Evolutionary conservation across 2,797 vertebrate species (phyloP), one percentile per base, ranked within the genome.

Genomic region (Thalassophryne amazonica): DNA sequence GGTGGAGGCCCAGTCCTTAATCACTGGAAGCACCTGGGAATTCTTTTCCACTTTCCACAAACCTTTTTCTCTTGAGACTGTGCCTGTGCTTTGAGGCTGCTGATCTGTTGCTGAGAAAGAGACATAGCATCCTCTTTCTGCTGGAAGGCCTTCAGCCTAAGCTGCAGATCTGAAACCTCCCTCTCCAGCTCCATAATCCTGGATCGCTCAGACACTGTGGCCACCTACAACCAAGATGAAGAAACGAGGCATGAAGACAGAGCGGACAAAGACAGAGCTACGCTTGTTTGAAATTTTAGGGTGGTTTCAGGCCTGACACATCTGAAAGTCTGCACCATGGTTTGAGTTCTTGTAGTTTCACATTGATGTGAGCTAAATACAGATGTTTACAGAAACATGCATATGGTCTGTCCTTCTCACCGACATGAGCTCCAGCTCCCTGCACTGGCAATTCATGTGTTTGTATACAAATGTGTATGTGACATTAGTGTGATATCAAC

Each of bases 171-270:
- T 0, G 89, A 67, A 52, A 94, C 93, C 57, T 98, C 97, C 84
- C 91, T 89, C 71, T 99, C 96, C 73, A 99, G 88, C 76, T 99
- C 97, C 96, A 99, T 98, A 80, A 98, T 99, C 28, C 94, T 91
- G 32, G 96, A 99, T 63, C 96, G 96, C 70, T 98, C 96, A 0
- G 96, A 98, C 30, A 99, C 97, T 0, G 96, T 99, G 61, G 96
- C 96, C 83, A 98, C 95, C 96, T 99, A 34, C 27, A 42, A 65
- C 27, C 31, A 2, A 7, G 2, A 9, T 0, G 41, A 1, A 32
- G 46, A 40, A 17, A 51, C 21, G 23, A 40, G 28, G 28, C 27
- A 10, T 48, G 34, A 67, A 12, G 31, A 16, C 19, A 3, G n/a
- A 29, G 25, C 48, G 25, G 25, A 35, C 25, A 7, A 6, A 9